Percentiles rank a stretch among this genome's conserved stretches.
Conservation (phyloP, 2,113 vertebrate genomes). For the Plecotus auritus region DNA sequence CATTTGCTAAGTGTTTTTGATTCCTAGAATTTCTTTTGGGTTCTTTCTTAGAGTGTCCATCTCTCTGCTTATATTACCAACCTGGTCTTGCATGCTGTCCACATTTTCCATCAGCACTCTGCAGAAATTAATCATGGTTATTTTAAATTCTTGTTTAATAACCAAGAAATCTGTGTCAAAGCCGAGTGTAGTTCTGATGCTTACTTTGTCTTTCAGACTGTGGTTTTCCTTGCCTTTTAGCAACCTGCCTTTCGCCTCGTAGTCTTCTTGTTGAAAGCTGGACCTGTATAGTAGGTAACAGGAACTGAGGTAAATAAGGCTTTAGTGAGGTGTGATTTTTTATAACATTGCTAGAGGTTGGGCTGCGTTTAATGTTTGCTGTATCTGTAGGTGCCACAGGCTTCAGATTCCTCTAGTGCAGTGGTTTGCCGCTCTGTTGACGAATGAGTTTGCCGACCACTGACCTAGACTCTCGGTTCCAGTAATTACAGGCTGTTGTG, state of each 20-base stretch:
- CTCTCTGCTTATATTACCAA: background rate
- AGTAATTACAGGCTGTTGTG: no score
- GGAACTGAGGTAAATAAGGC: background rate
- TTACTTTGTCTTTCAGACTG: background rate
- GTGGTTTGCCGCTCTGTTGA: no score
- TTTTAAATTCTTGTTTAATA: background rate
- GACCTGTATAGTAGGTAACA: background rate
- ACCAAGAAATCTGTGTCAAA: background rate
- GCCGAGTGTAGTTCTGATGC: background rate
- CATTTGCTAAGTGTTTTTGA: constrained; percentile 4
- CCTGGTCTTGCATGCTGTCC: background rate
- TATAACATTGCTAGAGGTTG: background rate
- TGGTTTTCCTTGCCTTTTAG: background rate
- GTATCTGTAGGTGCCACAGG: background rate
- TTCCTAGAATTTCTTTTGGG: background rate
- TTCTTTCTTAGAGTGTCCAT: background rate
- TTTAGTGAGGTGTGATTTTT: background rate
- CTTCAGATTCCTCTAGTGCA: background rate
- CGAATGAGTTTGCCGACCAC: no score
- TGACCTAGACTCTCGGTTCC: no score
- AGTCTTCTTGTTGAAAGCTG: background rate
- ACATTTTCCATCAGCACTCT: background rate
- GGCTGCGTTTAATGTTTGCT: background rate
- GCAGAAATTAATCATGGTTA: background rate
- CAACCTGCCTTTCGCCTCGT: background rate